phyloP scores from a whole-genome alignment of 2,888 invertebrate species.

The Synergus gifuensis region DNA sequence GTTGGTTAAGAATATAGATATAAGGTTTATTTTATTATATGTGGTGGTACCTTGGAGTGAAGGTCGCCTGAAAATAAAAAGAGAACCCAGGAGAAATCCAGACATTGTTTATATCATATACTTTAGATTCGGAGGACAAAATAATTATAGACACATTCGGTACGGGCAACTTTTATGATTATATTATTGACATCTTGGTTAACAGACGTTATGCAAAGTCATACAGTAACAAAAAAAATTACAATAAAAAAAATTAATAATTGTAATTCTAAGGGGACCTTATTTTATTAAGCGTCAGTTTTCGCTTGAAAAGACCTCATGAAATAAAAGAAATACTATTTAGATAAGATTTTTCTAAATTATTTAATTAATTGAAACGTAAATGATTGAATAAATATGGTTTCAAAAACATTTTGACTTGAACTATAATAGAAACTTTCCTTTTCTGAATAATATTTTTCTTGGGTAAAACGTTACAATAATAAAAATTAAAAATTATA shows the following conservation, averaged over 20 bases:
- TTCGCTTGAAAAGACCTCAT: too few relatives aligned
- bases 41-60: constrained; percentile 17
- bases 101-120: constrained; percentile 1
- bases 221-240: not conserved
- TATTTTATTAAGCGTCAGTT: not conserved
- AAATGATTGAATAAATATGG: too few relatives aligned
- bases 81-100: constrained; percentile 14
- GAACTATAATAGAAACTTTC: too few relatives aligned
- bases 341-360: too few relatives aligned
- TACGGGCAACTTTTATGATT: not conserved
- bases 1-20: not conserved
- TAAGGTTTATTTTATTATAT: not conserved
- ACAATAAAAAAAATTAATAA: constrained; percentile 29
- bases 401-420: too few relatives aligned
- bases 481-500: constrained; percentile 10
- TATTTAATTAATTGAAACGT: too few relatives aligned
- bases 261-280: not conserved
- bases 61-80: constrained; percentile 37
- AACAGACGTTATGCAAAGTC: too few relatives aligned
- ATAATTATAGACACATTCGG: not conserved
- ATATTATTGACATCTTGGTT: not conserved
- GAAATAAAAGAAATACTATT: too few relatives aligned
- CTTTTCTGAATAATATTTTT: too few relatives aligned
- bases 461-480: not conserved
- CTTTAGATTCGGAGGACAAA: not conserved